A percentile compares a stretch with the other conserved stretches of the same genome.
phyloP scores from a whole-genome alignment of 2,113 vertebrate genomes.

The Oreochromis niloticus region DNA sequence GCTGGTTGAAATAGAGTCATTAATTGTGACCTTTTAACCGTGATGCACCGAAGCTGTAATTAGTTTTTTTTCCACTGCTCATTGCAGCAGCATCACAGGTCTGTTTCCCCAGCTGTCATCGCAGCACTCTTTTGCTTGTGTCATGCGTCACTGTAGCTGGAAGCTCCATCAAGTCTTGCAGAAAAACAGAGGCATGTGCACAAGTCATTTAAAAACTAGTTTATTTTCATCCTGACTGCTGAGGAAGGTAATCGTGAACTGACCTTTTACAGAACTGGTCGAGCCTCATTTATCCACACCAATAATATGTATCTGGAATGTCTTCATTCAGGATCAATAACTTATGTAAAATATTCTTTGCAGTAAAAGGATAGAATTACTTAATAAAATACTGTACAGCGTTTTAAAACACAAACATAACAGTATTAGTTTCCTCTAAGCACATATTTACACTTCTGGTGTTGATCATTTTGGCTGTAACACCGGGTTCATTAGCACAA shows the following conservation, averaged over 20 bases:
- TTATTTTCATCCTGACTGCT: slow-evolving; percentile 50
- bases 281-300: slow-evolving; percentile 8
- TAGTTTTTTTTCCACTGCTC: background rate
- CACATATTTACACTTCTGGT: background rate
- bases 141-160: background rate
- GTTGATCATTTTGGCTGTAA: background rate
- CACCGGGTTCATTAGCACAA: background rate
- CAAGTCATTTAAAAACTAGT: slow-evolving; percentile 41
- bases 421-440: background rate
- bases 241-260: background rate
- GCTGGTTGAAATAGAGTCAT: background rate
- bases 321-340: slow-evolving; percentile 49
- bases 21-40: background rate
- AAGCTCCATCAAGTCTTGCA: background rate
- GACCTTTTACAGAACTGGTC: background rate
- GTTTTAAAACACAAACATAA: slow-evolving; percentile 29
- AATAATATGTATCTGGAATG: slow-evolving; percentile 32
- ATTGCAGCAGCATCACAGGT: background rate
- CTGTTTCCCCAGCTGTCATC: background rate
- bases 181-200: background rate
- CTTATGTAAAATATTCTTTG: slow-evolving; percentile 54
- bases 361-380: slow-evolving; percentile 38
- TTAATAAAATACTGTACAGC: slow-evolving; percentile 64
- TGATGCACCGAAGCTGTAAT: background rate
- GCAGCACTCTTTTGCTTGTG: background rate